Evolutionary conservation across 2,888 invertebrate species (phyloP), one percentile per base, ranked within the genome.

Genomic region (Antheraea yamamai): DNA sequence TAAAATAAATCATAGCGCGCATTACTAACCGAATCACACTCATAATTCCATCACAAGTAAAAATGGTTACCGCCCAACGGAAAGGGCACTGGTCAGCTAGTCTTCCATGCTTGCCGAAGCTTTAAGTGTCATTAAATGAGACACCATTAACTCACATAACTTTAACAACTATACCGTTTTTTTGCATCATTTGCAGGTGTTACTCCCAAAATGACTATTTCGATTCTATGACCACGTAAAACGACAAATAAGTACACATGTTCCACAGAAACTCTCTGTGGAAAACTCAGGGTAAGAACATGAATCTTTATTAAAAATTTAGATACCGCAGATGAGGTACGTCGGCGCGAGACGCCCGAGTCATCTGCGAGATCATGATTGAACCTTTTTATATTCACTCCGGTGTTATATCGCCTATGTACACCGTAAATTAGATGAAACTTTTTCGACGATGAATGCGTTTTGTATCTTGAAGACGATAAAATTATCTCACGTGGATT

Each of bases 351-450:
- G 82, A 78, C 77, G 79, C 80, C 82, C 81, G 84, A 86, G 82
- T 83, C 89, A 89, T 89, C 89, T 83, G 79, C 23, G 82, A 84
- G 88, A 89, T 90, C 88, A 89, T 87, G 87, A 88, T 88, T 86
- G 86, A 88, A 87, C 89, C 89, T 90, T 39, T 91, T 90, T 89
- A 89, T 88, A 89, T 89, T 90, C 89, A 88, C 87, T 88, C 87
- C 82, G 82, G 79, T 80, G 81, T 82, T 80, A 82, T 82, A 78
- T 78, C 75, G 75, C 78, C 75, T 78, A 70, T 23, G 70, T 70
- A 70, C 70, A 30, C 23, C 70, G 39, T 70, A 70, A 70, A 70
- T 70, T 70, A 70, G 70, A 39, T 70, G 70, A 70, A 39, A 39
- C 39, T 35, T 70, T 39, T 70, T 39, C 10, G 10, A 70, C 35